A percentile compares a stretch with the other conserved stretches of the same genome.
Conservation (phyloP, 2,113 vertebrate genomes). For the Callorhinus ursinus region DNA sequence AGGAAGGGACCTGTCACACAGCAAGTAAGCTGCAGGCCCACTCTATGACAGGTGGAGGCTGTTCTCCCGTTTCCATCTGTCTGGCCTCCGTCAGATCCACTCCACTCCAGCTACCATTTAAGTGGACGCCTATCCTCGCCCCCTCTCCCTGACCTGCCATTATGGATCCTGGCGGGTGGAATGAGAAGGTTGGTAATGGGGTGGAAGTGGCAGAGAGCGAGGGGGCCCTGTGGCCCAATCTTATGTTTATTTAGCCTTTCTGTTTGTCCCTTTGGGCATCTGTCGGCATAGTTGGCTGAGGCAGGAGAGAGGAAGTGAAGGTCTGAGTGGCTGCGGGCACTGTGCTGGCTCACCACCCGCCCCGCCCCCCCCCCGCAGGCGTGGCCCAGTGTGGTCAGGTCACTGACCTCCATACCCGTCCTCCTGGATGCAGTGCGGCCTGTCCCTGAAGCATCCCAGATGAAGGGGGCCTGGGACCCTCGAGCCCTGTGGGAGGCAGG, state of each 20-base stretch:
- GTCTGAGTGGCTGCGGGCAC: background rate
- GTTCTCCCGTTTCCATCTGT: background rate
- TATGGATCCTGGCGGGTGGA: too few relatives aligned
- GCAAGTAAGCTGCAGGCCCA: background rate
- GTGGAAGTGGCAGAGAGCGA: background rate
- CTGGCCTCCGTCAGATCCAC: background rate
- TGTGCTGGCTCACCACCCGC: rapidly evolving
- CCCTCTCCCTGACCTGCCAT: too few relatives aligned
- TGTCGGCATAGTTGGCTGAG: rapidly evolving
- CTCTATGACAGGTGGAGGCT: background rate
- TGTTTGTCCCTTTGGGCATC: background rate
- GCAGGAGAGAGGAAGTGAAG: background rate
- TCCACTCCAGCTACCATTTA: background rate
- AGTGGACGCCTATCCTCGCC: background rate
- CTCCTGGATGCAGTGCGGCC: background rate
- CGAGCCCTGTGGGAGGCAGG: background rate
- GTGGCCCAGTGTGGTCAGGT: background rate
- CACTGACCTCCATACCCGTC: background rate
- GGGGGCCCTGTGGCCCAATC: background rate
- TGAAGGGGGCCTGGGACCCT: background rate
- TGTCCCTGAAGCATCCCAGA: background rate
- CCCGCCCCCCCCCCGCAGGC: too few relatives aligned
- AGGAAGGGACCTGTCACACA: background rate
- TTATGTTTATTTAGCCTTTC: background rate
- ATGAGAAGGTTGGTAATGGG: background rate